Base-by-base conservation (phyloP, 2,113 vertebrate species). In the Centropus bengalensis region DNA sequence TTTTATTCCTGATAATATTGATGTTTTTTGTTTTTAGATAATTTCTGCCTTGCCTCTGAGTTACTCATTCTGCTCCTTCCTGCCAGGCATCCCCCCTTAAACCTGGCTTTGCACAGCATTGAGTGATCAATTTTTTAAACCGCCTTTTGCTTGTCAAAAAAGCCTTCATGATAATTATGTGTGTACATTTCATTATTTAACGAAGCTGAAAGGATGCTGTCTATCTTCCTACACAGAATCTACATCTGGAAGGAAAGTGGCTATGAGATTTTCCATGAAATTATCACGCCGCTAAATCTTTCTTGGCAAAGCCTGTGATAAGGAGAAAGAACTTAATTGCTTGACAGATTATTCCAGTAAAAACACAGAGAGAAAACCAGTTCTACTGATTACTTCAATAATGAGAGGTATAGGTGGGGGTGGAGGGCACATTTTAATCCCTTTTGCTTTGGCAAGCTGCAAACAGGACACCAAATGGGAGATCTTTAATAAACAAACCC, bases 291-390 rank as follows among this genome's bases (percentile, higher is more conserved):
- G 44, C 44, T 96, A 82, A 68, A 90, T 82, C 88, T 78, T 95
- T 42, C 85, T 94, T 95, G 85, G 89, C 82, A 88, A 74, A 90
- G 44, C 27, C 1, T 63, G 40, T 88, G 73, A 6, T 71, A 91
- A 60, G 73, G 86, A 93, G 67, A 75, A 90, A 88, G 66, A 89
- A 70, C 63, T 77, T 89, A 80, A 56, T 28, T 74, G 42, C 74
- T 89, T 95, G 84, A 91, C 75, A 85, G 96, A 90, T 70, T 91
- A 89, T 89, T 91, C 70, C 94, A 91, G 70, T 73, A 94, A 93
- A 58, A 74, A 93, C 19, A 28, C 15, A 64, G 33, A n/a, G 23
- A 5, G 10, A 47, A 52, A 51, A 77, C 47, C 40, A 23, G 49
- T 60, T 77, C 49, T 82, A 12, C 67, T 94, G 23, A n/a, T 83